Percentiles rank a stretch among this genome's conserved stretches.
Conservation (phyloP, 2,888 invertebrate species). For the Philonicus albiceps region DNA sequence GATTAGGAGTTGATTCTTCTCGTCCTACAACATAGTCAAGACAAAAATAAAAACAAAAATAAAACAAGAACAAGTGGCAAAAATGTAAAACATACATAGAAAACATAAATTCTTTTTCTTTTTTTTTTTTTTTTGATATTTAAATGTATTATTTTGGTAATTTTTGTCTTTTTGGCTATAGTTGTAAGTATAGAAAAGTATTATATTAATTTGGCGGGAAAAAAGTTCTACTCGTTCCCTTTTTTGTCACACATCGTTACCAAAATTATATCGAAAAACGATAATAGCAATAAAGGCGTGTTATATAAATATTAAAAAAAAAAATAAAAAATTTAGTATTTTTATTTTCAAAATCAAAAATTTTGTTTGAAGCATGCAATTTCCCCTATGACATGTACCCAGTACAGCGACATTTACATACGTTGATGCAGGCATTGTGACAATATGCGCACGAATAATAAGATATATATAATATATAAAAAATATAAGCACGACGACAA, state of each 20-base stretch:
- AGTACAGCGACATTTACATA: slow-evolving; percentile 52
- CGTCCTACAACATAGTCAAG: slow-evolving; percentile 75
- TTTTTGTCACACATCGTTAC: slow-evolving; percentile 39
- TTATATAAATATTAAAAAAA: not conserved
- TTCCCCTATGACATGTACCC: slow-evolving; percentile 56
- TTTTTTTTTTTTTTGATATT: not conserved
- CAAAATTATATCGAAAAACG: not conserved
- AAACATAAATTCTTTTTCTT: not conserved
- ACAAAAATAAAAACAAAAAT: slow-evolving; percentile 45
- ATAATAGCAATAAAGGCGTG: slow-evolving; percentile 9
- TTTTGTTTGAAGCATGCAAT: slow-evolving; percentile 47
- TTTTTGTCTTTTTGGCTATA: slow-evolving; percentile 51
- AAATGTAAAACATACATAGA: slow-evolving; percentile 35
- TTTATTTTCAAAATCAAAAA: not conserved
- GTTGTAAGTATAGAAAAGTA: slow-evolving; percentile 29
- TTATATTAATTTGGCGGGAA: slow-evolving; percentile 17
- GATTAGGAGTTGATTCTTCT: slow-evolving; percentile 95
- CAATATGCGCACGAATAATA: slow-evolving; percentile 35
- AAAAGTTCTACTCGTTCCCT: slow-evolving; percentile 38
- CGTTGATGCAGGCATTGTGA: slow-evolving; percentile 50
- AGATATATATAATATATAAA: not conserved
- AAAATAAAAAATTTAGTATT: not conserved
- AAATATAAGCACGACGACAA: slow-evolving; percentile 20
- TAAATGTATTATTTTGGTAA: not conserved
- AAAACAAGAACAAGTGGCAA: slow-evolving; percentile 46